Evolutionary conservation across 1,140 invertebrate species (phyloP).

Genomic region (Eupeodes corollae): DNA sequence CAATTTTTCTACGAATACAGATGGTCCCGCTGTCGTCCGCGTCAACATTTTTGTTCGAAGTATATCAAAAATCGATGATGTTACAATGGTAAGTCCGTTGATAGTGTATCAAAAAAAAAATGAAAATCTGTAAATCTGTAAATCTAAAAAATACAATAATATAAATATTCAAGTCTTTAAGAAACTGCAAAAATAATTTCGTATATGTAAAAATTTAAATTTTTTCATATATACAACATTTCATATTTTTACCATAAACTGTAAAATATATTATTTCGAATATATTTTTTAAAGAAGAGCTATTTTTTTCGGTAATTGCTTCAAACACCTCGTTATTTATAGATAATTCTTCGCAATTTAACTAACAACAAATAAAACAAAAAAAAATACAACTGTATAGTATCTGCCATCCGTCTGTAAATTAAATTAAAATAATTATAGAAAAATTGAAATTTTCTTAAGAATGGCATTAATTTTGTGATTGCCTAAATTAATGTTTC

Average conservation of each 20-base stretch:
- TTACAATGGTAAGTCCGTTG: constrained; percentile 83
- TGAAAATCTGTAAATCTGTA: not conserved
- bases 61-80: constrained; percentile 98
- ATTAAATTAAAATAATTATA: no score
- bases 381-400: no score
- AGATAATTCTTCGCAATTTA: no score
- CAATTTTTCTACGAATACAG: constrained; percentile 40
- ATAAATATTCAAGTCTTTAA: not conserved
- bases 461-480: no score
- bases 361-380: no score
- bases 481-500: no score
- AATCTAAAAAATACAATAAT: constrained; percentile 1
- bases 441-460: no score
- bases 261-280: not conserved
- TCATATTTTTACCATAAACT: not conserved
- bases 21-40: constrained; percentile 79
- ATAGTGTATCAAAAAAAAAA: constrained; percentile 4
- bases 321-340: not conserved
- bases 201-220: not conserved
- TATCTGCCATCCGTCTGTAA: no score
- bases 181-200: not conserved
- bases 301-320: no score
- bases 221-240: not conserved
- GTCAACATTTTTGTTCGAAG: constrained; percentile 96
- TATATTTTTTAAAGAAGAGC: not conserved